Conservation (phyloP, 30 jellyfish, hydroid and myxozoan genomes). For the Chironex yamaguchii region DNA sequence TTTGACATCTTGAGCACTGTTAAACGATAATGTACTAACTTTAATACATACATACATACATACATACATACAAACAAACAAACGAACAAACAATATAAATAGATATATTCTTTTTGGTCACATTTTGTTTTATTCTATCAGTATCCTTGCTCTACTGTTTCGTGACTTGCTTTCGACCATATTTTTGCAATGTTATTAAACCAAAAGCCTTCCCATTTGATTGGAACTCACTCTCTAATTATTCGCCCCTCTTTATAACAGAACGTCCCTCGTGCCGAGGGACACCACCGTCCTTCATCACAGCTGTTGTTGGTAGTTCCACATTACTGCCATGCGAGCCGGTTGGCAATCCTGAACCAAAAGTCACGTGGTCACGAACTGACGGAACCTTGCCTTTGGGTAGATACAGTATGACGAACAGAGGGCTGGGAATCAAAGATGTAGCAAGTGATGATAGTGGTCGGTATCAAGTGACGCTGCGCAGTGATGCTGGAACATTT, state of each 20-base stretch:
- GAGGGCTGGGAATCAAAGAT: conserved; percentile 73
- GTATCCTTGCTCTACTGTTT: too few relatives aligned
- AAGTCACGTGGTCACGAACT: conserved; percentile 73
- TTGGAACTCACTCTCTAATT: too few relatives aligned
- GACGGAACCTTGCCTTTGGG: conserved; percentile 58
- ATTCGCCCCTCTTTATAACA: not conserved
- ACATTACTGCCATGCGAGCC: conserved; percentile 82
- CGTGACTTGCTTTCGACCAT: too few relatives aligned
- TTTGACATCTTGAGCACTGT: too few relatives aligned
- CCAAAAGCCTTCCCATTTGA: too few relatives aligned
- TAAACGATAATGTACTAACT: too few relatives aligned
- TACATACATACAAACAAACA: too few relatives aligned
- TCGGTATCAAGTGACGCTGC: conserved; percentile 83
- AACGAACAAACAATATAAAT: too few relatives aligned
- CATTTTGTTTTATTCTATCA: too few relatives aligned
- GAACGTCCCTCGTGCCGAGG: conserved; percentile 77
- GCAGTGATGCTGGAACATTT: conserved; percentile 65
- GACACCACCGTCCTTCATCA: conserved; percentile 52
- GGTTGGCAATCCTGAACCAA: conserved; percentile 89
- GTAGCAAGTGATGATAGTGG: conserved; percentile 82
- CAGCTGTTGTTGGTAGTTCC: conserved; percentile 81
- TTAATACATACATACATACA: too few relatives aligned
- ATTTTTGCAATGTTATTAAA: too few relatives aligned
- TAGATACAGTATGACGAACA: conserved; percentile 64
- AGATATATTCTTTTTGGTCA: too few relatives aligned